Conservation (phyloP, 2,797 vertebrate species). For the Leuciscus waleckii region DNA sequence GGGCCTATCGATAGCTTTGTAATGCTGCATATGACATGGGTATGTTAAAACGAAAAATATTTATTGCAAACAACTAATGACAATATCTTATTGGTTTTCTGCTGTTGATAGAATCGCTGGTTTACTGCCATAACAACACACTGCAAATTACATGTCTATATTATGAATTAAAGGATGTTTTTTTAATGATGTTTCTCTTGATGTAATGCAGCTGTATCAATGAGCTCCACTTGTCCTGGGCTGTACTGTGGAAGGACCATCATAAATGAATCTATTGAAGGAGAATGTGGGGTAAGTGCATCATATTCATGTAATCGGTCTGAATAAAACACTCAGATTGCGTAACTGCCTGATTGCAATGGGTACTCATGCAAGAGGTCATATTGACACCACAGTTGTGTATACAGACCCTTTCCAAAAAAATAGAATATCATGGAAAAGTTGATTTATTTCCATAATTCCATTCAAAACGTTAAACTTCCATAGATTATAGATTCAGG, state of each 20-base stretch:
- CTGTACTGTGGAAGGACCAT: slow-evolving; percentile 91
- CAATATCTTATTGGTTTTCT: not conserved
- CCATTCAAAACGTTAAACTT: no score
- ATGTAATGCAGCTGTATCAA: slow-evolving; percentile 81
- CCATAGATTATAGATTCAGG: no score
- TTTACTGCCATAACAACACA: not conserved
- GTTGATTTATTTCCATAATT: no score
- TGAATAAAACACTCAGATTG: not conserved
- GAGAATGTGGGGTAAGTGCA: slow-evolving; percentile 91
- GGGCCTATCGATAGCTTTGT: not conserved
- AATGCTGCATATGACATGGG: slow-evolving; percentile 40
- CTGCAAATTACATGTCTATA: not conserved
- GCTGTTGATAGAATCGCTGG: not conserved
- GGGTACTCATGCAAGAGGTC: not conserved
- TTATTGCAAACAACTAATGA: not conserved
- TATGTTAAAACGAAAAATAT: not conserved
- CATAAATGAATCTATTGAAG: slow-evolving; percentile 81
- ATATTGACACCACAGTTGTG: not conserved
- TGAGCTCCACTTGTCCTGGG: slow-evolving; percentile 91
- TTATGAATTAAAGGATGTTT: not conserved
- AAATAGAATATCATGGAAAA: no score
- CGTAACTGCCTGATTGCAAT: not conserved
- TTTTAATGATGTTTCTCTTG: slow-evolving; percentile 16
- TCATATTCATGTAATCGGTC: not conserved
- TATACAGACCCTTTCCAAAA: no score